A percentile compares a stretch with the other conserved stretches of the same genome.
phyloP scores from a whole-genome alignment of 2,888 invertebrate species.

The Romanomermis culicivorax region DNA sequence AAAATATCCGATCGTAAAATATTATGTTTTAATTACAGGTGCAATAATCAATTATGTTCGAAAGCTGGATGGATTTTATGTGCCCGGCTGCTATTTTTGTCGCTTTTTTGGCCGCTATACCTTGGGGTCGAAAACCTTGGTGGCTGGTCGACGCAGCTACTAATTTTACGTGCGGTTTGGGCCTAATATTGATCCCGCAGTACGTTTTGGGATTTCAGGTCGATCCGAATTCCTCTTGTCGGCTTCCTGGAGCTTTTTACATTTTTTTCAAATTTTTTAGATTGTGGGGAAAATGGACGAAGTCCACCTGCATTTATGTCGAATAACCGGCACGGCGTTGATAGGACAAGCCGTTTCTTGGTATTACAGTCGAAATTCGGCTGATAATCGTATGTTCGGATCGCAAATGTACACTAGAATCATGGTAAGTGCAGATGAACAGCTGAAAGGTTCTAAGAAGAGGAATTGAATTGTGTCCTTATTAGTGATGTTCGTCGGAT shows the following conservation, averaged over 20 bases:
- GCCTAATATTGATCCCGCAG: neutral
- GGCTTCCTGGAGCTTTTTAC: neutral
- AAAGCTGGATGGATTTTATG: constrained; percentile 5
- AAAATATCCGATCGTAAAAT: too few species aligned
- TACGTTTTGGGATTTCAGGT: constrained; percentile 4
- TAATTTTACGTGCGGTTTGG: neutral
- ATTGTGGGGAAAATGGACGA: neutral
- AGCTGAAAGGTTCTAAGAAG: neutral
- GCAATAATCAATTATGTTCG: too few species aligned
- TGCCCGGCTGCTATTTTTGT: neutral
- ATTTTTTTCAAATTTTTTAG: too few species aligned
- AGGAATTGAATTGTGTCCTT: neutral
- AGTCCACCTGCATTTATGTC: neutral
- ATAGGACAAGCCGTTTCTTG: neutral
- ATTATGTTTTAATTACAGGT: too few species aligned
- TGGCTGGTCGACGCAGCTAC: constrained; percentile 2
- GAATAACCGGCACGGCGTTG: neutral
- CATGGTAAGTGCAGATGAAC: neutral
- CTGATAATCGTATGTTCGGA: constrained; percentile 4
- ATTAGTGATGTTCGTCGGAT: too few species aligned
- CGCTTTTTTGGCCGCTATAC: neutral
- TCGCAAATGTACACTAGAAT: neutral
- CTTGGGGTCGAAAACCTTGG: constrained; percentile 4
- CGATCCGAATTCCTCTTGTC: neutral
- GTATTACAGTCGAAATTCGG: neutral